Conservation (phyloP, 2,113 vertebrate species). For the Orycteropus afer region DNA sequence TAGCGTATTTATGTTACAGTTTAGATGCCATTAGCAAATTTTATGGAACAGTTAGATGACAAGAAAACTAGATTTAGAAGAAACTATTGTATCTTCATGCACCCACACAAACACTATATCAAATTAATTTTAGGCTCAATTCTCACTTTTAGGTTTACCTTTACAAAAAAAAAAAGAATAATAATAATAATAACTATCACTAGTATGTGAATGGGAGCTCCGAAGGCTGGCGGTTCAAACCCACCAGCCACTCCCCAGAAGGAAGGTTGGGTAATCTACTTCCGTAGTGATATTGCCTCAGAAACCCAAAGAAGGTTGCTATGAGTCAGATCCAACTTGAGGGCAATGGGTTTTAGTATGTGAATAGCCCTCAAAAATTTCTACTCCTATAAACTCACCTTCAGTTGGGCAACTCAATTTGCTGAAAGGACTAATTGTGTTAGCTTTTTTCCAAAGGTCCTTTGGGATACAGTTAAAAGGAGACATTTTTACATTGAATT, state of each 20-base stretch:
- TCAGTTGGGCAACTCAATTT: neutral
- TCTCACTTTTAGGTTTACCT: neutral
- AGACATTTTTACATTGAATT: neutral
- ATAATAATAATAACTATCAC: too few relatives aligned
- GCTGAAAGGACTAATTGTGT: neutral
- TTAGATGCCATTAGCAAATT: neutral
- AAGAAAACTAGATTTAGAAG: neutral
- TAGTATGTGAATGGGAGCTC: too few relatives aligned
- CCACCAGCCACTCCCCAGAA: too few relatives aligned
- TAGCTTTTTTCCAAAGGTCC: neutral
- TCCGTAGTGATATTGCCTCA: too few relatives aligned
- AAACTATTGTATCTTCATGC: neutral
- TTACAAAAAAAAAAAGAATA: too few relatives aligned
- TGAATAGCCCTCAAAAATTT: neutral
- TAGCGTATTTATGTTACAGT: neutral
- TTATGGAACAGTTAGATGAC: neutral
- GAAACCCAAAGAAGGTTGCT: too few relatives aligned
- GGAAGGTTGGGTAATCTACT: too few relatives aligned
- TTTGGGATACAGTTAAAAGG: neutral
- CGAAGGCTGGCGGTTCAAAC: too few relatives aligned
- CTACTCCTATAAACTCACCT: neutral
- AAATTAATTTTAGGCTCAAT: neutral
- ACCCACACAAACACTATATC: neutral
- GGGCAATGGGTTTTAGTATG: too few relatives aligned
- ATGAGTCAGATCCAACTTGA: too few relatives aligned